phyloP scores from a whole-genome alignment of 2,113 vertebrate genomes.

The Oenanthe oenanthe region DNA sequence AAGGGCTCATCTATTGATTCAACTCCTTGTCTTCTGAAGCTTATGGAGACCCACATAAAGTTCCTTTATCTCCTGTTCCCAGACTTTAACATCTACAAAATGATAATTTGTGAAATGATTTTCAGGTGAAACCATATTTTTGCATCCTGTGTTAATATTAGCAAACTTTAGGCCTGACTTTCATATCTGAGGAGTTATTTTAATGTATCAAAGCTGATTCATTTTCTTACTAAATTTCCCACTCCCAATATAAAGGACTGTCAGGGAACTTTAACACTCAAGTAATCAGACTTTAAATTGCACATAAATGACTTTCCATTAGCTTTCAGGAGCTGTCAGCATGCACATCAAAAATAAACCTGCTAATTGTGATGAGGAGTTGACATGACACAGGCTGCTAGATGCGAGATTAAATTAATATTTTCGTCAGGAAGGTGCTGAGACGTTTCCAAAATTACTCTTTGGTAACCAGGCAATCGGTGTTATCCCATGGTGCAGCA shows the following conservation, averaged over 20 bases:
- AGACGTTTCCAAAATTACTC: background rate
- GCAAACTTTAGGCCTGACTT: background rate
- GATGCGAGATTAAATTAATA: background rate
- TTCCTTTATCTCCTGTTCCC: background rate
- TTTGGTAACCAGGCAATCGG: background rate
- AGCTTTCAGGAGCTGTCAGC: conserved; percentile 40
- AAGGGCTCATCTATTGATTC: background rate
- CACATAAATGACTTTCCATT: conserved; percentile 15
- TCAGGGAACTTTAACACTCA: background rate
- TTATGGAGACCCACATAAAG: background rate
- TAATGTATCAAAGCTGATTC: background rate
- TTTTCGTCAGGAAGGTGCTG: background rate
- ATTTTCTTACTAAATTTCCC: background rate
- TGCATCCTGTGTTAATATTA: background rate
- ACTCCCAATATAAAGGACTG: background rate
- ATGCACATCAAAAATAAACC: conserved; percentile 17
- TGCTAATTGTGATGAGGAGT: background rate
- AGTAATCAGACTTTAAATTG: conserved; percentile 42
- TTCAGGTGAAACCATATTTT: background rate
- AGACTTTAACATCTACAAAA: background rate
- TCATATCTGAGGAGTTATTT: background rate
- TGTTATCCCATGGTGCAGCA: background rate
- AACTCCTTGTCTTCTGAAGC: background rate
- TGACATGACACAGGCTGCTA: conserved; percentile 7
- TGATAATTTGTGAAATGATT: background rate